These are phyloP conservation scores for Chloroclystis v-ata DNA, from an alignment of 2,888 invertebrate genomes.

Conservation along the genomic window DNA sequence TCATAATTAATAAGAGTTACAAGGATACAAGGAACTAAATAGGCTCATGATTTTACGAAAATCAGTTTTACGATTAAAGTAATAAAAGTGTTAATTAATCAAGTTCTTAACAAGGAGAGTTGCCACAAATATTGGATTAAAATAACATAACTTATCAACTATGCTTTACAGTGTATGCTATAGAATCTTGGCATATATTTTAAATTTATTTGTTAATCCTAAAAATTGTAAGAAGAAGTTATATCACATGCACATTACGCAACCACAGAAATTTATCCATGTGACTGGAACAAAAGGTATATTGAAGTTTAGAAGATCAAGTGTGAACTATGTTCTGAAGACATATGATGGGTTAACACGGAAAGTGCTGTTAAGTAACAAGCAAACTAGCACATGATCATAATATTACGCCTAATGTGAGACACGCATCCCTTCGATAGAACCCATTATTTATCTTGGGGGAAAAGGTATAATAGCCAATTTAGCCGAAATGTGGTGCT, in stretches of 20 bases:
- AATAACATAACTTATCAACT: background rate
- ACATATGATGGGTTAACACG: slow-evolving; percentile 7
- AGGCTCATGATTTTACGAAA: no score
- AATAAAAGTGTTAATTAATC: no score
- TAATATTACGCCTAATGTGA: no score
- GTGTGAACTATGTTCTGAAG: slow-evolving; percentile 12
- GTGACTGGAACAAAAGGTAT: slow-evolving; percentile 5
- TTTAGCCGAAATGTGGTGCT: no score
- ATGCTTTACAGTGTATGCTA: slow-evolving; percentile 9
- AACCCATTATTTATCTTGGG: no score
- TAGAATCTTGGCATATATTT: slow-evolving; percentile 3
- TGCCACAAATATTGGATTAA: no score
- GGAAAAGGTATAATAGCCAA: no score
- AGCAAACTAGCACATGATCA: background rate
- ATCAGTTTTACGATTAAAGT: no score
- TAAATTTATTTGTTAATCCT: background rate
- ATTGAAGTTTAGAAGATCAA: slow-evolving; percentile 8
- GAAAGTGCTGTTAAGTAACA: slow-evolving; percentile 6
- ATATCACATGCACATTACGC: slow-evolving; percentile 11
- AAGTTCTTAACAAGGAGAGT: no score
- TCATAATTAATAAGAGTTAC: no score
- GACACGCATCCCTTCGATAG: no score
- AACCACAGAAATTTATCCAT: slow-evolving; percentile 6
- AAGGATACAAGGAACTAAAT: no score
- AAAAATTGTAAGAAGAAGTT: slow-evolving; percentile 1